Percentiles rank a stretch among this genome's conserved stretches.
Conservation (phyloP, 1,140 invertebrate species). For the Bombus fervidus region DNA sequence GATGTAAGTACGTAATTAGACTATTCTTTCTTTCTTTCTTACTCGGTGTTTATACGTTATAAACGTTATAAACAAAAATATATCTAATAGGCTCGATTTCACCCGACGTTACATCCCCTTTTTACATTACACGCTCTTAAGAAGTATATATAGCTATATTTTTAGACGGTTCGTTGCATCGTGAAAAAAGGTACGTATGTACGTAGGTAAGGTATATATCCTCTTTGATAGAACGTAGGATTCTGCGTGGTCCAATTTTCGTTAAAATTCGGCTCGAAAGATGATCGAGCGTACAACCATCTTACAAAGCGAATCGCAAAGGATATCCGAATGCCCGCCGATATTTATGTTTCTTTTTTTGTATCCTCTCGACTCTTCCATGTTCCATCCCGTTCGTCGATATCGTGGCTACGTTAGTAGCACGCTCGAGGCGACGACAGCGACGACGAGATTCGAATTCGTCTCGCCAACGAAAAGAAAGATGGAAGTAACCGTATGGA, state of each 20-base stretch:
- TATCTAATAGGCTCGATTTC: background rate
- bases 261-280: slow-evolving; percentile 30
- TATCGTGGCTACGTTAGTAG: background rate
- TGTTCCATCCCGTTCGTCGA: background rate
- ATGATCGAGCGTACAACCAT: slow-evolving; percentile 21
- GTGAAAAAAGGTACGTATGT: background rate
- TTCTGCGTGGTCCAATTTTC: slow-evolving; percentile 11
- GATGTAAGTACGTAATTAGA: background rate
- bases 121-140: background rate
- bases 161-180: background rate
- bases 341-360: background rate
- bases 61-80: background rate
- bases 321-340: background rate
- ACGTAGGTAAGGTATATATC: background rate
- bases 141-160: background rate
- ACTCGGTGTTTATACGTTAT: background rate
- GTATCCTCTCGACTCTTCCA: background rate
- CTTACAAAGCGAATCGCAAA: slow-evolving; percentile 44
- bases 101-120: no score
- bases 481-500: background rate
- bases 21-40: background rate
- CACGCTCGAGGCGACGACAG: background rate
- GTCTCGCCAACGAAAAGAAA: background rate
- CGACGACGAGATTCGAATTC: background rate
- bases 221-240: background rate